Evolutionary conservation across 1,140 invertebrate genomes (phyloP).

Genomic region (Piezodorus guildinii): DNA sequence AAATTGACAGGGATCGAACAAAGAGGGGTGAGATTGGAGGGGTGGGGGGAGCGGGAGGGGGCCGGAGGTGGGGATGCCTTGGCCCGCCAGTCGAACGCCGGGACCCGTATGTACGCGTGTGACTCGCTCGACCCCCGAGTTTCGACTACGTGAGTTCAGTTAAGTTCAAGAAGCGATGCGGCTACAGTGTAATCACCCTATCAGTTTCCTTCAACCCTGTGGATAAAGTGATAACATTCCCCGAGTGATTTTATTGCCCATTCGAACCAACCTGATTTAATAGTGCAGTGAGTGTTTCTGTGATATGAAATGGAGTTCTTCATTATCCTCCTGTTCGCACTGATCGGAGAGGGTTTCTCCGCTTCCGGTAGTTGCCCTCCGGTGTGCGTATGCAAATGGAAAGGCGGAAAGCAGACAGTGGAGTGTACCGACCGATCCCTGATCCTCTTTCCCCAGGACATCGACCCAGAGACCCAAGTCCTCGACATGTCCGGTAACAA

Average conservation of each 20-base stretch:
- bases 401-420: constrained; percentile 79
- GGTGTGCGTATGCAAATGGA: constrained; percentile 83
- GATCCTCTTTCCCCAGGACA: constrained; percentile 65
- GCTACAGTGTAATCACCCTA: not conserved
- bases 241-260: not conserved
- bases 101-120: not conserved
- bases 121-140: not conserved
- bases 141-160: not conserved
- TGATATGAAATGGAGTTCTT: constrained; percentile 16
- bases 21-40: not conserved
- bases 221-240: not conserved
- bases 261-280: not conserved
- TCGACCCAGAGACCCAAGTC: constrained; percentile 79
- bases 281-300: not conserved
- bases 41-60: constrained; percentile 27
- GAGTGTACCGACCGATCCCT: constrained; percentile 72
- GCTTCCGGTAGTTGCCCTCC: constrained; percentile 49
- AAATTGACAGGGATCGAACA: constrained; percentile 22
- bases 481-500: constrained; percentile 78
- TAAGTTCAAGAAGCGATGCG: not conserved
- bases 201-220: not conserved
- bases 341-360: constrained; percentile 22
- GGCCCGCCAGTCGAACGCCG: constrained; percentile 1
- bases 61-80: constrained; percentile 16
- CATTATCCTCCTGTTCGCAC: constrained; percentile 14